Evolutionary conservation across 1,140 invertebrate species (phyloP), one percentile per base, ranked within the genome.

Genomic region (Leptonema lineaticorne): DNA sequence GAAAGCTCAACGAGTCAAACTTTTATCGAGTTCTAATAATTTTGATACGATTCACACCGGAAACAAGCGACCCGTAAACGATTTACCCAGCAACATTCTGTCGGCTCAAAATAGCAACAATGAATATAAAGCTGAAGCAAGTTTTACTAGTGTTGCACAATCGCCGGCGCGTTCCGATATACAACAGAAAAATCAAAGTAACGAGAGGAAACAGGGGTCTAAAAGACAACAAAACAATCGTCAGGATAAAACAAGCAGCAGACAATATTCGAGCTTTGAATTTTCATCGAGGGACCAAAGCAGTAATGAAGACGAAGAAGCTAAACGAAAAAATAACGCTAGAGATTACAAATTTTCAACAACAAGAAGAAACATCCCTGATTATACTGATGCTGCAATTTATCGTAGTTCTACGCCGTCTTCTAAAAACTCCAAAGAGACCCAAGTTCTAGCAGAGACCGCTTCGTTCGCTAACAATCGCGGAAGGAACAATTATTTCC

Each of bases 401-500:
- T 78, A 75, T 29, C 76, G 77, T 73, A 30, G 60, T 22, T 74
- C 74, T 1, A 77, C 71, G 20, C 63, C 75, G 14, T 56, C 77
- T 8, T 62, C 73, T 1, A 75, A 71, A 1, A 74, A 75, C n/a
- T 77, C 80, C 20, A 85, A 81, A 69, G 90, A 92, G 75, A 86
- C 85, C 60, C 91, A 92, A 77, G 84, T 89, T 1, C 84, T 87
- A 0, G 88, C 90, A 1, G 91, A 92, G 77, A 89, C 87, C 1
- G 88, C 89, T 0, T 89, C 89, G 0, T 90, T 91, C 74, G 85
- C 88, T 0, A 85, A 86, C 26, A 87, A 79, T n/a, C 79, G 58
- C 79, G 81, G 69, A 81, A 82, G 63, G 76, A 69, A 68, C 56
- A 68, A 67, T 22, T 72, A 68, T 30, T 58, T 59, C 26, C 63